A percentile compares a stretch with the other conserved stretches of the same genome.
These are phyloP conservation scores for Brachynemurus nebulosus DNA, from an alignment of 2,888 invertebrate genomes.

Conservation along the genomic window DNA sequence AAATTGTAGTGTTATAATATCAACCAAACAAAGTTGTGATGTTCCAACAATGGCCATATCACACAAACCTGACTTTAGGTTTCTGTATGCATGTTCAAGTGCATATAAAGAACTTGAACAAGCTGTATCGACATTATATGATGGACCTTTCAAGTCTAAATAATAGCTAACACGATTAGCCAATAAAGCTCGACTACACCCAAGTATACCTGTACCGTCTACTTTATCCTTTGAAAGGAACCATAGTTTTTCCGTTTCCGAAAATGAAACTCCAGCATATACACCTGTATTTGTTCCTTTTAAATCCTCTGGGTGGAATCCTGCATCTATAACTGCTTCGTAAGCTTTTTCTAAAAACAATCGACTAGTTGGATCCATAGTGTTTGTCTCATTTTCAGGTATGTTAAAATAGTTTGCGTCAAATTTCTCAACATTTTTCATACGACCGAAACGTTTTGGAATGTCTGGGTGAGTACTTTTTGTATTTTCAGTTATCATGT, in stretches of 20 bases:
- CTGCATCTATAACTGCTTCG: slow-evolving; percentile 47
- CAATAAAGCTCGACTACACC: slow-evolving; percentile 44
- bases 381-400: slow-evolving; percentile 49
- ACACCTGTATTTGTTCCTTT: slow-evolving; percentile 64
- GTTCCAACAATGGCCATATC: slow-evolving; percentile 81
- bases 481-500: slow-evolving; percentile 38
- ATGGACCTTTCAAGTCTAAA: slow-evolving; percentile 76
- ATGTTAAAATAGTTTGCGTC: slow-evolving; percentile 65
- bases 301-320: slow-evolving; percentile 51
- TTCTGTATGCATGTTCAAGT: slow-evolving; percentile 61
- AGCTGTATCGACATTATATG: slow-evolving; percentile 79
- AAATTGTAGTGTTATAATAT: slow-evolving; percentile 75
- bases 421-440: slow-evolving; percentile 54
- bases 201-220: slow-evolving; percentile 65
- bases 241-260: slow-evolving; percentile 63
- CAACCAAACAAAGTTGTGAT: slow-evolving; percentile 66
- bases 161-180: slow-evolving; percentile 82
- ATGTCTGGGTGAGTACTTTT: slow-evolving; percentile 46
- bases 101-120: slow-evolving; percentile 81
- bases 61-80: slow-evolving; percentile 62
- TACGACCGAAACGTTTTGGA: slow-evolving; percentile 41
- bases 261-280: slow-evolving; percentile 62
- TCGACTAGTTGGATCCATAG: slow-evolving; percentile 41
- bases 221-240: slow-evolving; percentile 59
- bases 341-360: slow-evolving; percentile 43